Conservation (phyloP, 2,888 invertebrate genomes). For the Therioaphis trifolii region DNA sequence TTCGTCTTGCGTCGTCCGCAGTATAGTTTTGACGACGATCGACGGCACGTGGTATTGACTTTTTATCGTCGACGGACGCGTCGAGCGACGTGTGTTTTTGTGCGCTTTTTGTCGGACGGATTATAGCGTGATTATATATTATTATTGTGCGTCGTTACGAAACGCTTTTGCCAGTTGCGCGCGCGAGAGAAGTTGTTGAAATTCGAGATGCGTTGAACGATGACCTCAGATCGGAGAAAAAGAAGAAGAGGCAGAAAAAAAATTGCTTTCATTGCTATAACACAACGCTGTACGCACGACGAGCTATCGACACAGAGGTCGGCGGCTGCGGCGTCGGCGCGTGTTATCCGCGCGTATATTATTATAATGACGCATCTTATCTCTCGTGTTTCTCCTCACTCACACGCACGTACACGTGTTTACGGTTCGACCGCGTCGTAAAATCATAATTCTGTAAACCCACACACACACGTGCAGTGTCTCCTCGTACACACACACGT, state of each 20-base stretch:
- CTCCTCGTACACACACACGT: neutral
- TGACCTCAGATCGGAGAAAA: neutral
- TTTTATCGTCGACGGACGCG: too few species aligned
- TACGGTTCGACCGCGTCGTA: neutral
- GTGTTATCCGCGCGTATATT: neutral
- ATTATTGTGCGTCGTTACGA: too few species aligned
- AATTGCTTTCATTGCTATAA: neutral
- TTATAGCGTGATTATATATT: too few species aligned
- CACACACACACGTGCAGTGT: slow-evolving; percentile 1
- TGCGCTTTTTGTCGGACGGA: too few species aligned
- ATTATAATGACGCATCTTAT: slow-evolving; percentile 8
- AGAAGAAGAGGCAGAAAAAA: neutral
- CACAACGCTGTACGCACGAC: neutral
- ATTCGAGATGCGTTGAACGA: neutral
- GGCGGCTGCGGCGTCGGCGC: neutral
- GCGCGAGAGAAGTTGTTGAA: neutral
- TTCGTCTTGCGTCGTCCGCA: too few species aligned
- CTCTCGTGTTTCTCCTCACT: slow-evolving; percentile 6
- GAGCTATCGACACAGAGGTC: neutral
- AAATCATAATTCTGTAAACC: neutral
- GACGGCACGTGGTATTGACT: too few species aligned
- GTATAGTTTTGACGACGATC: too few species aligned
- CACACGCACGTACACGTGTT: slow-evolving; percentile 27
- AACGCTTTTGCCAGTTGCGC: too few species aligned
- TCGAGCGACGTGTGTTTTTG: too few species aligned